phyloP scores from a whole-genome alignment of 2,888 invertebrate species.

The Alentia gelatinosa region DNA sequence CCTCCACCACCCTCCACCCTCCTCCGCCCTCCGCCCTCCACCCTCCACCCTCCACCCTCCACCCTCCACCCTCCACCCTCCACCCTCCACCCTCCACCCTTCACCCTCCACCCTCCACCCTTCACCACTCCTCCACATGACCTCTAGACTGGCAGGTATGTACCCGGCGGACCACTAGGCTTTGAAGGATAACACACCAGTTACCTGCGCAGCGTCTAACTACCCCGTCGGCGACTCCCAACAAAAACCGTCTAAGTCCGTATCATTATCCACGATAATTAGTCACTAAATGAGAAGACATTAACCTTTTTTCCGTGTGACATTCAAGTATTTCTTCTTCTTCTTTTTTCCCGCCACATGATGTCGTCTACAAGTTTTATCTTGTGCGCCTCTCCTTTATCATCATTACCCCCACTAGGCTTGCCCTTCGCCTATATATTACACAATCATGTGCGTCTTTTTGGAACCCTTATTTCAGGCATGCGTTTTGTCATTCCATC shows the following conservation, averaged over 20 bases:
- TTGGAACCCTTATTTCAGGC: slow-evolving; percentile 24
- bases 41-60: too few relatives aligned
- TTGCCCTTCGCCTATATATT: slow-evolving; percentile 18
- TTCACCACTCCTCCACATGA: background rate
- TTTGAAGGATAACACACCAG: too few relatives aligned
- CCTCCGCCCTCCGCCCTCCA: too few relatives aligned
- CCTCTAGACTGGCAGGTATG: background rate
- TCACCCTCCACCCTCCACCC: too few relatives aligned
- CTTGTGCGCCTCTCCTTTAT: background rate
- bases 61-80: too few relatives aligned
- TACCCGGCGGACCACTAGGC: too few relatives aligned
- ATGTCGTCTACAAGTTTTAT: slow-evolving; percentile 36
- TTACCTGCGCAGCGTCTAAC: background rate
- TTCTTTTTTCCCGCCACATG: background rate
- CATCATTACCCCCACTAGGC: slow-evolving; percentile 38
- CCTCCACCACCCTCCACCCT: background rate
- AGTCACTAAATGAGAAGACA: slow-evolving; percentile 47
- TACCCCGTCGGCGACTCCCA: background rate
- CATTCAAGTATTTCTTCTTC: background rate
- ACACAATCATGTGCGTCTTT: slow-evolving; percentile 4
- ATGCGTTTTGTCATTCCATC: slow-evolving; percentile 19
- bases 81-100: too few relatives aligned
- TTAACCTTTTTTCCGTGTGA: slow-evolving; percentile 40
- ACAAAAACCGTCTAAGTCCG: background rate
- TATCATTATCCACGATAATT: slow-evolving; percentile 19